A percentile compares a stretch with the other conserved stretches of the same genome.
phyloP scores from a whole-genome alignment of 2,113 vertebrate genomes.

The Labrus mixtus region DNA sequence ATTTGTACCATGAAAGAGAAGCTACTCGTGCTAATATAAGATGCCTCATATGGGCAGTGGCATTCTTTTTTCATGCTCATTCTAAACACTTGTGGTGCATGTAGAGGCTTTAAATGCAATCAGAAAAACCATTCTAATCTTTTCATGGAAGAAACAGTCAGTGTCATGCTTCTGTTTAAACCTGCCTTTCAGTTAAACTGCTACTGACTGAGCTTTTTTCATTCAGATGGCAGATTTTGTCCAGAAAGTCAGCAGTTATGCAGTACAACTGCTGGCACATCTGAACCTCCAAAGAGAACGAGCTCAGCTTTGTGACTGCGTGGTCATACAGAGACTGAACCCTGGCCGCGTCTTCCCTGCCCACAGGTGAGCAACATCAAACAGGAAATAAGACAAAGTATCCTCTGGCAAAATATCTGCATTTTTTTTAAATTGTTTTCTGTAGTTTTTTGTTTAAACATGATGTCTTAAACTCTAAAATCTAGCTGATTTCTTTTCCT shows the following conservation, averaged over 20 bases:
- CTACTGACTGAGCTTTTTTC: neutral
- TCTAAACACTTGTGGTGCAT: neutral
- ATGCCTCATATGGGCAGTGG: neutral
- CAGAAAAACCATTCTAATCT: neutral
- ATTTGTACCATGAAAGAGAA: no score
- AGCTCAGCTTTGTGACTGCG: constrained; percentile 79
- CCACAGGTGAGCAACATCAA: constrained; percentile 70
- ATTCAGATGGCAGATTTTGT: constrained; percentile 42
- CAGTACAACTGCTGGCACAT: constrained; percentile 59
- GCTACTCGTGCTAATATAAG: neutral
- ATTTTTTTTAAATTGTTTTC: neutral
- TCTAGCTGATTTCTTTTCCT: constrained; percentile 11
- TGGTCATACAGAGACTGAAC: constrained; percentile 64
- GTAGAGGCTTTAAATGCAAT: neutral
- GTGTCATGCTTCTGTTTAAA: neutral
- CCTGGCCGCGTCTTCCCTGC: constrained; percentile 73
- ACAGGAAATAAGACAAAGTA: neutral
- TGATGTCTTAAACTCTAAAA: neutral
- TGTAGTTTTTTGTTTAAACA: neutral
- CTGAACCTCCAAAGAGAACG: constrained; percentile 73
- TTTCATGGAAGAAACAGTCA: neutral
- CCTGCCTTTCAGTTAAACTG: neutral
- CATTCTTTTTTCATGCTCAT: neutral
- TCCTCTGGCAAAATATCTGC: no score
- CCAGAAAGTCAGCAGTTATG: constrained; percentile 37